Percentiles rank a stretch among this genome's conserved stretches.
Evolutionary conservation across 2,797 vertebrate species (phyloP).

Genomic region (Gadopsis marmoratus): DNA sequence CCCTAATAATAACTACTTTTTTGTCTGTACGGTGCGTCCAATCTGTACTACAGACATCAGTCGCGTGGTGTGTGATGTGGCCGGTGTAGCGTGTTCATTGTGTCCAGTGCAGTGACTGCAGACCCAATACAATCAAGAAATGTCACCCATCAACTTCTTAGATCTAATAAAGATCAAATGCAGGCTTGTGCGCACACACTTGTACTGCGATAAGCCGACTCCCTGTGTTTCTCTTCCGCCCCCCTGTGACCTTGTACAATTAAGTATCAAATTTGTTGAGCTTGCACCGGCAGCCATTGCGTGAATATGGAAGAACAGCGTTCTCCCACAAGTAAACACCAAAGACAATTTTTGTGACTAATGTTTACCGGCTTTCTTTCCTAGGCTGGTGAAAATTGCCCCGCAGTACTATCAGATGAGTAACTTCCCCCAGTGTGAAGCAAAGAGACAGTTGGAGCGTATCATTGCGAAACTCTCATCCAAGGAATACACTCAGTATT

Average conservation of each 20-base stretch:
- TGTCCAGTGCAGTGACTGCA: not conserved
- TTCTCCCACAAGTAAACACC: slow-evolving; percentile 60
- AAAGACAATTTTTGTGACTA: slow-evolving; percentile 62
- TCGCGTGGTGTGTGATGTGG: not conserved
- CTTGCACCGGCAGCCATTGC: slow-evolving; percentile 12
- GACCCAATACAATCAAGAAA: not conserved
- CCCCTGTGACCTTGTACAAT: slow-evolving; percentile 46
- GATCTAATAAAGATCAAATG: slow-evolving; percentile 2
- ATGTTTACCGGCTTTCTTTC: slow-evolving; percentile 72
- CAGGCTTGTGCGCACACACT: slow-evolving; percentile 2
- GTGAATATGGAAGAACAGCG: slow-evolving; percentile 51
- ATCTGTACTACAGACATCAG: not conserved
- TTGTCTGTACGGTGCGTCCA: not conserved
- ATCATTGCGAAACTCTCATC: slow-evolving; percentile 96
- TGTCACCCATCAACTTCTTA: not conserved
- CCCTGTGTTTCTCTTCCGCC: not conserved
- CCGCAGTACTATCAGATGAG: slow-evolving; percentile 98
- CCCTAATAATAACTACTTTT: not conserved
- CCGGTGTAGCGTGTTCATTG: not conserved
- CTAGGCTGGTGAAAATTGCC: slow-evolving; percentile 97
- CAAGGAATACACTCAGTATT: slow-evolving; percentile 98
- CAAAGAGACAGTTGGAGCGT: slow-evolving; percentile 97
- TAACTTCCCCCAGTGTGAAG: slow-evolving; percentile 99
- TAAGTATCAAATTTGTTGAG: slow-evolving; percentile 38
- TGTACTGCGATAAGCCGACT: not conserved